Evolutionary conservation across 2,888 invertebrate species (phyloP), one percentile per base, ranked within the genome.

Genomic region (Congeria kusceri): DNA sequence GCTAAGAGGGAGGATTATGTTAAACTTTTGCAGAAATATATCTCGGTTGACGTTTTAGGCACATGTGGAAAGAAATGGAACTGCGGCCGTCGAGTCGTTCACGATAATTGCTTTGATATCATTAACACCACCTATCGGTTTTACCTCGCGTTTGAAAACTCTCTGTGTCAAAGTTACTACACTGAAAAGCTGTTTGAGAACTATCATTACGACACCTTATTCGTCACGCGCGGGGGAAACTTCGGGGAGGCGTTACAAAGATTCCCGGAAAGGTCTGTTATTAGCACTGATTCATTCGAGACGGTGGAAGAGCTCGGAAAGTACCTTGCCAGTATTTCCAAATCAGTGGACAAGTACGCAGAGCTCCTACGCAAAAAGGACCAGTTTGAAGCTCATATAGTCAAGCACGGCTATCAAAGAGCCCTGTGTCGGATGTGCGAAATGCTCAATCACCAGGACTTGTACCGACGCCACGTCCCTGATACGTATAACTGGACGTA

Each of bases 121-220:
- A 27, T 80, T 9, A 80, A 80, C 27, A 62, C 56, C 5, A 67
- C 46, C 3, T 81, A 81, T 63, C 73, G 58, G 47, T 81, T 70
- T 58, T 81, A 70, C 59, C 67, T 81, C 27, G 66, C 80, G 13
- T 81, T 73, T 66, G 73, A 73, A 53, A 73, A 73, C n/a, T 49
- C 73, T 27, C 28, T 73, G 9, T 73, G 73, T 49, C 59, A 29
- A 7, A 66, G n/a, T 18, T 73, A 73, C 18, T 39, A 32, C 1
- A 73, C 73, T 15, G 73, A 73, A 20, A 66, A 73, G 49, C 58
- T 71, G 63, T 71, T 71, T 29, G 71, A 71, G 57, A 71, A 71
- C 46, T 71, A 56, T 18, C 44, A 71, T 57, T 71, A 64, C 46
- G 71, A 71, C 20, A 57, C 64, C 5, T 13, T 64, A 13, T 39